phyloP scores from a whole-genome alignment of 2,113 vertebrate species.

The Cochlearius cochlearius region DNA sequence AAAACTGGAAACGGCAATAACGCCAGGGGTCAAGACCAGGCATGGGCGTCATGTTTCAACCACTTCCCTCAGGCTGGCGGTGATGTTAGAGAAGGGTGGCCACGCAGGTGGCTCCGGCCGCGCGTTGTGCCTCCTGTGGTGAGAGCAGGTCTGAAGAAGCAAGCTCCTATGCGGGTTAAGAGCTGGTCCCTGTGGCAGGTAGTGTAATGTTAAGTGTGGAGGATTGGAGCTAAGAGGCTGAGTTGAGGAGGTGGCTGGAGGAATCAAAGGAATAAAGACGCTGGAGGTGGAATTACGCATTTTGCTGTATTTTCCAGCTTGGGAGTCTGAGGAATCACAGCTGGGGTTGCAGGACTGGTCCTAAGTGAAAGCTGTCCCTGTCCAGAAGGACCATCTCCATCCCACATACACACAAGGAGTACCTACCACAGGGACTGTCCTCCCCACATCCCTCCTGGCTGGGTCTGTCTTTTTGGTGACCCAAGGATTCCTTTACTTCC shows the following conservation, averaged over 20 bases:
- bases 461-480: neutral
- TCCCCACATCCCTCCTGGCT: neutral
- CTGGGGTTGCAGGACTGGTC: neutral
- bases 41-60: neutral
- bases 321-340: neutral
- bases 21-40: neutral
- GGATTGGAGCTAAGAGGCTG: neutral
- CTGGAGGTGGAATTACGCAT: neutral
- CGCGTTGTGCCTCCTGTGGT: accelerated
- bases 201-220: neutral
- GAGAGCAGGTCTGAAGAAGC: neutral
- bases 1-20: neutral
- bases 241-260: neutral
- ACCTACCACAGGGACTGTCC: neutral
- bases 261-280: neutral
- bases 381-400: neutral
- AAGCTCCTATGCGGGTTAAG: neutral
- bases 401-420: neutral
- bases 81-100: neutral
- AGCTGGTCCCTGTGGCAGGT: neutral
- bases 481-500: neutral
- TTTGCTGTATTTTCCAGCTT: neutral
- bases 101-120: neutral
- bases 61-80: neutral
- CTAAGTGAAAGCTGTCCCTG: neutral